A percentile compares a stretch with the other conserved stretches of the same genome.
Evolutionary conservation across 2,888 invertebrate genomes (phyloP).

Genomic region (Cylindroiulus punctatus): DNA sequence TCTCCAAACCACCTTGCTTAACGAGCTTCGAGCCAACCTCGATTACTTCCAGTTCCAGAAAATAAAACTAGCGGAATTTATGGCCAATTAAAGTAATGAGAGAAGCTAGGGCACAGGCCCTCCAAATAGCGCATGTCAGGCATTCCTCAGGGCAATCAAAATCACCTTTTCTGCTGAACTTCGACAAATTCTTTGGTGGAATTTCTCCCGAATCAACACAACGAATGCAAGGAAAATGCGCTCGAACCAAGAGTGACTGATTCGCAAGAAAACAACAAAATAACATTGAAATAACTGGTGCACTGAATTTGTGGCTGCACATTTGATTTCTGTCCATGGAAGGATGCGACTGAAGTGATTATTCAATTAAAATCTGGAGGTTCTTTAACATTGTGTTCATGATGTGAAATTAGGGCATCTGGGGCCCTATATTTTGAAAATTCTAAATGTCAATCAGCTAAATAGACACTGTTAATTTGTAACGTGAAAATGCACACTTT

Average conservation of each 20-base stretch:
- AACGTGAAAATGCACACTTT: too few species aligned
- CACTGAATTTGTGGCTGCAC: too few species aligned
- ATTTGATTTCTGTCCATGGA: too few species aligned
- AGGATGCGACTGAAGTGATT: too few species aligned
- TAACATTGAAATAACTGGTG: neutral
- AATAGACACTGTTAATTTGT: too few species aligned
- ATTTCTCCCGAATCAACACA: neutral
- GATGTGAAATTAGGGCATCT: too few species aligned
- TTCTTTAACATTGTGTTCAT: too few species aligned
- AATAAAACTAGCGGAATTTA: neutral
- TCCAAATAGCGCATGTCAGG: neutral
- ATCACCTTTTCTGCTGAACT: neutral
- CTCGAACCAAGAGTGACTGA: neutral
- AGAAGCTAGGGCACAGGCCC: neutral
- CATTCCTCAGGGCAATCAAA: constrained; percentile 1
- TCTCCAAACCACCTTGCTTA: neutral
- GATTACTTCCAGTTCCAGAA: neutral
- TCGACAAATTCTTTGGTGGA: neutral
- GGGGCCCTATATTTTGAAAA: too few species aligned
- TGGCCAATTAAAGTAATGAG: constrained; percentile 5
- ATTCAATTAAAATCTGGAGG: too few species aligned
- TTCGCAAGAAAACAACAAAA: neutral
- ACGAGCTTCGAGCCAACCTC: neutral
- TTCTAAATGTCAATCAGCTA: too few species aligned
- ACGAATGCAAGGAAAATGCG: neutral